A percentile compares a stretch with the other conserved stretches of the same genome.
Conservation (phyloP, 2,888 invertebrate species). For the Cantharis flavilabris region DNA sequence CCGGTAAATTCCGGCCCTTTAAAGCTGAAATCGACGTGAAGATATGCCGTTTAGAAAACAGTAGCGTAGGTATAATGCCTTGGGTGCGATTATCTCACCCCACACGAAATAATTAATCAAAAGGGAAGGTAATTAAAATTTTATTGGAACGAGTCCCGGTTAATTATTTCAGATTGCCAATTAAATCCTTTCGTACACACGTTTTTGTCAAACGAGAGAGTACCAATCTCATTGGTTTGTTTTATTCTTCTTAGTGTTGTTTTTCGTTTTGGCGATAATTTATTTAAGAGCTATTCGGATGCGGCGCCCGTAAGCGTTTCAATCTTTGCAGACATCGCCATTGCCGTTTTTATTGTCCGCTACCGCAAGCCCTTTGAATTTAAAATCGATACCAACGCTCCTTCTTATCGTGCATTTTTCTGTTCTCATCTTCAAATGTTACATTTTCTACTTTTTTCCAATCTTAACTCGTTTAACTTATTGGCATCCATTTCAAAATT, state of each 20-base stretch:
- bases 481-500: conserved; percentile 19
- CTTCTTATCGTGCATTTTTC: conserved; percentile 17
- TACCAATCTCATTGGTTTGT: conserved; percentile 6
- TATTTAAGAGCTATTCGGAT: conserved; percentile 37
- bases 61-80: background rate
- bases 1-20: background rate
- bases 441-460: background rate
- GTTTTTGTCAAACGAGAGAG: background rate
- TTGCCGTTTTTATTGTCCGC: conserved; percentile 30
- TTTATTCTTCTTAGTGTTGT: conserved; percentile 19
- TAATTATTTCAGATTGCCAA: background rate
- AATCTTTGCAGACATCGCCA: conserved; percentile 31
- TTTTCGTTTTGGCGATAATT: conserved; percentile 28
- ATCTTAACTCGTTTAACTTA: conserved; percentile 4
- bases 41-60: background rate
- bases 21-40: background rate
- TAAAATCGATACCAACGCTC: conserved; percentile 28
- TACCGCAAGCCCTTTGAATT: conserved; percentile 32
- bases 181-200: background rate
- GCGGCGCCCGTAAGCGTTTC: conserved; percentile 32
- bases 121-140: background rate
- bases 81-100: background rate
- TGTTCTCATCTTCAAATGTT: conserved; percentile 7
- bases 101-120: background rate
- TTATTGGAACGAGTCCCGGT: background rate